A percentile compares a stretch with the other conserved stretches of the same genome.
Evolutionary conservation across 1,140 invertebrate species (phyloP).

Genomic region (Solenopsis fugax): DNA sequence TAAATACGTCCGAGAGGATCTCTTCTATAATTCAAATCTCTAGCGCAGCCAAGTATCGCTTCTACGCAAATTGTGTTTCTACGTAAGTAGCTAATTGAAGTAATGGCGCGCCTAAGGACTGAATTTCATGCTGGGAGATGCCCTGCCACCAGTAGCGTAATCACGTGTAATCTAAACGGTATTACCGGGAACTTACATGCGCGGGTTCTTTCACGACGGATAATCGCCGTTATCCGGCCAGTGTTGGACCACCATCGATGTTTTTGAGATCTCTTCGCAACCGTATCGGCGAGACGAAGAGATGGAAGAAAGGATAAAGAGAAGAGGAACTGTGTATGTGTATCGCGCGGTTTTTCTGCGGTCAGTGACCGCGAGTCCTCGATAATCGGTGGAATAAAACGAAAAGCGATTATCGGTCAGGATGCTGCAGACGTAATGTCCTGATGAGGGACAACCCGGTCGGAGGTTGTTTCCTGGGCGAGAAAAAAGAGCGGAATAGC

Average conservation of each 20-base stretch:
- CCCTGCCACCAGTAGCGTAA: conserved; percentile 45
- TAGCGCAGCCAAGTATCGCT: neutral
- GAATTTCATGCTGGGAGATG: conserved; percentile 50
- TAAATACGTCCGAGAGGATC: neutral
- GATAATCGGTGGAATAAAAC: conserved; percentile 40
- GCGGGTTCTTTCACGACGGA: conserved; percentile 48
- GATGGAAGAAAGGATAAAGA: conserved; percentile 5
- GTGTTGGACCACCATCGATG: conserved; percentile 51
- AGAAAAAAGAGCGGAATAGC: conserved; percentile 45
- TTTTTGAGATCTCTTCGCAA: conserved; percentile 49
- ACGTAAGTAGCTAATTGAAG: conserved; percentile 59
- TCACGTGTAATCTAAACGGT: conserved; percentile 62
- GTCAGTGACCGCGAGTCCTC: conserved; percentile 21
- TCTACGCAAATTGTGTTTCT: conserved; percentile 52
- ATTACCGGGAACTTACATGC: conserved; percentile 63
- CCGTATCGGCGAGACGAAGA: neutral
- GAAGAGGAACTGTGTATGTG: conserved; percentile 11
- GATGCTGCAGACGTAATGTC: conserved; percentile 66
- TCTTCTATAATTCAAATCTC: conserved; percentile 34
- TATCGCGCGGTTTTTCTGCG: conserved; percentile 28
- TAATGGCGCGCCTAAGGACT: conserved; percentile 60
- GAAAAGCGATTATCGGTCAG: conserved; percentile 61
- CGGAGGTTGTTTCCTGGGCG: conserved; percentile 63
- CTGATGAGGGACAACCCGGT: conserved; percentile 69
- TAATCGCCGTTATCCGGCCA: conserved; percentile 62